Evolutionary conservation across 2,888 invertebrate genomes (phyloP).

Genomic region (Caenorhabditis sp.): DNA sequence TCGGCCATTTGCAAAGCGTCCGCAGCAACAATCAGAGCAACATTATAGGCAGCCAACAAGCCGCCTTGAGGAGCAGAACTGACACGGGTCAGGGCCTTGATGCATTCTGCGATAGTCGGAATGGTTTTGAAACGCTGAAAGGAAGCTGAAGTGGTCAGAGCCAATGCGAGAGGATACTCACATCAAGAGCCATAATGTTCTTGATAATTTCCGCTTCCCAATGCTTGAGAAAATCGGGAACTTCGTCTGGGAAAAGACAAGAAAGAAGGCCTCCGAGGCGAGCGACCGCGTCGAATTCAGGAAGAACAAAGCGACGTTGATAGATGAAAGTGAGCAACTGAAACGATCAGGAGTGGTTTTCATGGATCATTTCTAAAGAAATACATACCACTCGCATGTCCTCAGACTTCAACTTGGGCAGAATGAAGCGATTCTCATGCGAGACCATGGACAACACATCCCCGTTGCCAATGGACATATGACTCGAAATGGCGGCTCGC

Average conservation of each 20-base stretch:
- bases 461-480: conserved; percentile 58
- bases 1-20: conserved; percentile 62
- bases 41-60: conserved; percentile 58
- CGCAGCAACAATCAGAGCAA: conserved; percentile 54
- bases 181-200: conserved; percentile 39
- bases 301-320: conserved; percentile 58
- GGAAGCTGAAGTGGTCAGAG: background rate
- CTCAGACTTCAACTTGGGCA: conserved; percentile 52
- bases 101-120: conserved; percentile 44
- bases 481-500: conserved; percentile 48
- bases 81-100: conserved; percentile 43
- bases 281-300: conserved; percentile 50
- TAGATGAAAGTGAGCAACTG: conserved; percentile 66
- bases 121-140: conserved; percentile 42
- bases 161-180: background rate
- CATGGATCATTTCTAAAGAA: background rate
- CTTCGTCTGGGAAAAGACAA: conserved; percentile 43
- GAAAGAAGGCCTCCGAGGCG: conserved; percentile 58
- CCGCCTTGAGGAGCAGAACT: conserved; percentile 50
- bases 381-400: conserved; percentile 60
- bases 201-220: conserved; percentile 61
- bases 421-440: conserved; percentile 68
- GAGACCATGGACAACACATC: conserved; percentile 66
- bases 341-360: background rate
- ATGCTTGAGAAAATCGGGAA: conserved; percentile 43